Percentiles rank a stretch among this genome's conserved stretches.
Conservation (phyloP, 2,113 vertebrate species). For the Semnornis frantzii region DNA sequence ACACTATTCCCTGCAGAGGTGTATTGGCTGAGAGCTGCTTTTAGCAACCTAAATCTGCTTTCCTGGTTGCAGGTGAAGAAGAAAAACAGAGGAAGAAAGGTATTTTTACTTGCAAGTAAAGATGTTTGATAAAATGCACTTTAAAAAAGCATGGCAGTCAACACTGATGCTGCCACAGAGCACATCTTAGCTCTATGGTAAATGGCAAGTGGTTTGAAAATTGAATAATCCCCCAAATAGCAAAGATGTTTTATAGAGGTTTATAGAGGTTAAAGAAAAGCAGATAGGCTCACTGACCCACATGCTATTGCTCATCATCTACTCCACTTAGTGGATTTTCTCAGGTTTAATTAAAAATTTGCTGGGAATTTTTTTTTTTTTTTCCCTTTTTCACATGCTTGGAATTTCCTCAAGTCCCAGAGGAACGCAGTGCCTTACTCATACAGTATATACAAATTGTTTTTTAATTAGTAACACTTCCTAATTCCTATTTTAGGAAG, state of each 20-base stretch:
- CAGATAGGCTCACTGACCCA: neutral
- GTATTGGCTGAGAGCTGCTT: neutral
- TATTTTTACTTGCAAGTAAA: neutral
- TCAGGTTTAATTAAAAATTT: neutral
- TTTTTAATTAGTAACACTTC: conserved; percentile 4
- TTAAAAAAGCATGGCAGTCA: neutral
- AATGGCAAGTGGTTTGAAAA: neutral
- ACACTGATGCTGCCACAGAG: neutral
- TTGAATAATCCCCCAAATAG: neutral
- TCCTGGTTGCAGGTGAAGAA: neutral
- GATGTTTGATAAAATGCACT: neutral
- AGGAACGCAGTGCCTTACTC: neutral
- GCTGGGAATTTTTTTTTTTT: neutral
- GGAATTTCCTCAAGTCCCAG: neutral
- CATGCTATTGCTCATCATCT: neutral
- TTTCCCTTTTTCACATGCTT: neutral
- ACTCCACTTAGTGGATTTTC: neutral
- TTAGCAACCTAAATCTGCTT: neutral
- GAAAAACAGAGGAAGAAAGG: neutral
- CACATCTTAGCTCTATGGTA: neutral
- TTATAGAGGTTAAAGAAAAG: neutral
- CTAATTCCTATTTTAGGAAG: neutral
- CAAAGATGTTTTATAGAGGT: neutral
- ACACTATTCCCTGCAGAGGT: neutral
- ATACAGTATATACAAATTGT: neutral